A percentile compares a stretch with the other conserved stretches of the same genome.
These are phyloP conservation scores for Cirrhinus mrigala DNA, from an alignment of 2,797 vertebrate species.

Conservation along the genomic window DNA sequence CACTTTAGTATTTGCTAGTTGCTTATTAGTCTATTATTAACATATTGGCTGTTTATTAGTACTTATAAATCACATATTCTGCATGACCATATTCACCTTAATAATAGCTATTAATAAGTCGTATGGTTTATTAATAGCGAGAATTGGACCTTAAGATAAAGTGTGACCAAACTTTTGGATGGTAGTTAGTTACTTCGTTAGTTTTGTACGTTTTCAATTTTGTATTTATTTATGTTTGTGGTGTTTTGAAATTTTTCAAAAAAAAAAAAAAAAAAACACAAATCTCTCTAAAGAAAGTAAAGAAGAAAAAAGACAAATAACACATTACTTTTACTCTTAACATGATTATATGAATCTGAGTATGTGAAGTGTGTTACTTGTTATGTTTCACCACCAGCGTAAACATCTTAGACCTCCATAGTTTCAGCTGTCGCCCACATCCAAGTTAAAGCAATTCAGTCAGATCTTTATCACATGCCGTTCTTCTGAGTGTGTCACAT, in stretches of 20 bases:
- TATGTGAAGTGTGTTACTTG: background rate
- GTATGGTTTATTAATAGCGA: no score
- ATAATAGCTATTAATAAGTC: no score
- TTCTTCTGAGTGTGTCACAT: conserved; percentile 47
- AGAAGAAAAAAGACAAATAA: no score
- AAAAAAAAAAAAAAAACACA: background rate
- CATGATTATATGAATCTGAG: background rate
- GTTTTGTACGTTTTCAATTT: background rate
- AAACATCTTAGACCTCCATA: background rate
- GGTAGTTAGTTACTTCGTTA: no score
- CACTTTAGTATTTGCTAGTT: no score
- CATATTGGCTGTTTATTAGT: no score
- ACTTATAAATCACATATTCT: no score
- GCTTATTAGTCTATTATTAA: no score
- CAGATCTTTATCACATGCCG: conserved; percentile 33
- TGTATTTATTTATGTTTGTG: background rate
- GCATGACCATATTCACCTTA: no score
- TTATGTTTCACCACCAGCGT: background rate
- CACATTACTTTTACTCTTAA: background rate
- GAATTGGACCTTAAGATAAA: no score
- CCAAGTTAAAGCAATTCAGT: conserved; percentile 11
- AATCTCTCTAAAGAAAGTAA: no score
- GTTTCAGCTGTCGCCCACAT: conserved; percentile 7
- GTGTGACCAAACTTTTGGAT: no score
- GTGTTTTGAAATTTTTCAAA: background rate